These are phyloP conservation scores for Xylota segnis DNA, from an alignment of 2,888 invertebrate species.

Conservation along the genomic window DNA sequence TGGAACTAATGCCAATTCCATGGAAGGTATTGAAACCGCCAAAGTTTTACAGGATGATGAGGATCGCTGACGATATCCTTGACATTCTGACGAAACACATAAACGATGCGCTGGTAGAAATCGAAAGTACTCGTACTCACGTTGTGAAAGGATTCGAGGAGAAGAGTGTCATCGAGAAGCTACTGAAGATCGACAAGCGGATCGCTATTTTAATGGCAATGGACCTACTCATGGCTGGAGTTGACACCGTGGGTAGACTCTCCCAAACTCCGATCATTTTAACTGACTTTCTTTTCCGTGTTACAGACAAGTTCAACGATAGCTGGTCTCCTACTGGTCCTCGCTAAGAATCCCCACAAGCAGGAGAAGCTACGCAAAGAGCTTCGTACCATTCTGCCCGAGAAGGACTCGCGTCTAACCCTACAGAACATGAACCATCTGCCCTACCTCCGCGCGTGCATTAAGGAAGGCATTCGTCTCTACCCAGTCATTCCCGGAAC, in stretches of 20 bases:
- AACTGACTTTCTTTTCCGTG: background rate
- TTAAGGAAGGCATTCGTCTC: slow-evolving; percentile 89
- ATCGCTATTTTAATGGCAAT: slow-evolving; percentile 88
- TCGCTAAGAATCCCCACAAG: slow-evolving; percentile 87
- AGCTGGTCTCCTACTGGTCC: slow-evolving; percentile 86
- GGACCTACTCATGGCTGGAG: slow-evolving; percentile 88
- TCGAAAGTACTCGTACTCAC: slow-evolving; percentile 68
- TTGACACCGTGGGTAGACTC: slow-evolving; percentile 86
- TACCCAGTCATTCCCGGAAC: slow-evolving; percentile 86
- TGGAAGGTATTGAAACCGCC: slow-evolving; percentile 77
- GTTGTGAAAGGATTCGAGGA: slow-evolving; percentile 83
- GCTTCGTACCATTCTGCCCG: slow-evolving; percentile 84
- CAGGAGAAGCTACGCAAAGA: slow-evolving; percentile 88
- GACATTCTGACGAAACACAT: slow-evolving; percentile 82
- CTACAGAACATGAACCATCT: slow-evolving; percentile 83
- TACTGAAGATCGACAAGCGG: slow-evolving; percentile 86
- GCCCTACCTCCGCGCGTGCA: slow-evolving; percentile 88
- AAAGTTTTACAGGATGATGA: slow-evolving; percentile 75
- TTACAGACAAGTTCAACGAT: slow-evolving; percentile 84
- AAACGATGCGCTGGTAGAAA: slow-evolving; percentile 79
- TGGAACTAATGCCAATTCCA: slow-evolving; percentile 77
- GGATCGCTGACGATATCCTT: slow-evolving; percentile 77
- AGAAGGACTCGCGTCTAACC: slow-evolving; percentile 82
- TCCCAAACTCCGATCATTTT: background rate
- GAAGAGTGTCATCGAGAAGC: slow-evolving; percentile 86